Evolutionary conservation across 2,797 vertebrate genomes (phyloP).

Genomic region (Myripristis murdjan): DNA sequence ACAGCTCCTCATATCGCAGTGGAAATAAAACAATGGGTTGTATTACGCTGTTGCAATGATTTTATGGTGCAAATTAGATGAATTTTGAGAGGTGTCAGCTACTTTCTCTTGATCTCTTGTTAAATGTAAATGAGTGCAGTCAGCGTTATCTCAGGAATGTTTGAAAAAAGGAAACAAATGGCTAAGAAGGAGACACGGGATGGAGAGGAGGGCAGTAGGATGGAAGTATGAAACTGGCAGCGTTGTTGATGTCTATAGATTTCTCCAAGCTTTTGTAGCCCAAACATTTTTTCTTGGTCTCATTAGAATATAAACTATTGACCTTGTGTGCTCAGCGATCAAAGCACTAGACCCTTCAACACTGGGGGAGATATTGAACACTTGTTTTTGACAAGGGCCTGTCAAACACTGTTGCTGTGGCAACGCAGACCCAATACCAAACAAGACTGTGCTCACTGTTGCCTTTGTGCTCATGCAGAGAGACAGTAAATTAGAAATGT

Average conservation of each 20-base stretch:
- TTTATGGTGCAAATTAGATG: conserved; percentile 64
- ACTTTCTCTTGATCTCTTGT: conserved; percentile 68
- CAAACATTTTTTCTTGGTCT: conserved; percentile 44
- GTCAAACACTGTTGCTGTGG: conserved; percentile 69
- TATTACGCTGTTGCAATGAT: conserved; percentile 46
- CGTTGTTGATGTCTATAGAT: conserved; percentile 27
- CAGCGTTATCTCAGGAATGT: conserved; percentile 37
- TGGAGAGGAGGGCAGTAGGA: conserved; percentile 9
- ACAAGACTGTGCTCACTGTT: conserved; percentile 19
- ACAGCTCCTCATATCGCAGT: conserved; percentile 48
- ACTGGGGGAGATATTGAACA: conserved; percentile 61
- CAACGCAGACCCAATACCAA: conserved; percentile 48
- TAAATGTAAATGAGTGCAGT: conserved; percentile 73
- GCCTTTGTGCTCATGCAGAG: conserved; percentile 16
- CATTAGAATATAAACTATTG: conserved; percentile 54
- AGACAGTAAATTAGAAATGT: conserved; percentile 36
- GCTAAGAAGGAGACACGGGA: conserved; percentile 26
- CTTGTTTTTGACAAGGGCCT: conserved; percentile 65
- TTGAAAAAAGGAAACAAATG: conserved; percentile 54
- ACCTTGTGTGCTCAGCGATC: conserved; percentile 56
- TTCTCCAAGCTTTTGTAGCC: conserved; percentile 33
- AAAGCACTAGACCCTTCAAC: conserved; percentile 61
- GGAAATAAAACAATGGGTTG: conserved; percentile 32
- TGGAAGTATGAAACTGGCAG: conserved; percentile 8
- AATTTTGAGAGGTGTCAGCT: conserved; percentile 61